Evolutionary conservation across 2,797 vertebrate species (phyloP), one percentile per base, ranked within the genome.

Genomic region (Melanotaenia trifasciata): DNA sequence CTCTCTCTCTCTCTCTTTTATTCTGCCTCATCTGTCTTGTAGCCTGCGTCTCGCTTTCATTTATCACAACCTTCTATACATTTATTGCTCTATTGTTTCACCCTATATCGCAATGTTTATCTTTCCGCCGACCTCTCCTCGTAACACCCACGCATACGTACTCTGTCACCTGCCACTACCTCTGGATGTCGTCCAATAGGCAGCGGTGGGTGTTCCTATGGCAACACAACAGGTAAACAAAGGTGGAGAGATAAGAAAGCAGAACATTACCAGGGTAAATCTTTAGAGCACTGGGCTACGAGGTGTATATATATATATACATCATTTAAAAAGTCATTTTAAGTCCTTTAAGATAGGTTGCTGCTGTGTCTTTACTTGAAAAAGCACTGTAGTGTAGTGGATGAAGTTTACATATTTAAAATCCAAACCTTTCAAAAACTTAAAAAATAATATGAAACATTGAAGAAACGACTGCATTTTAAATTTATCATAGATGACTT

Each of bases 181-280:
- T 84, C 71, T 58, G 3, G 54, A 22, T 54, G 68, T 54, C 58
- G 74, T 66, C 81, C 88, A 86, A 84, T 81, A 12, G 63, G 76
- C 50, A 3, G 50, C 71, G 71, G 76, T 58, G 75, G 54, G 70
- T 30, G 86, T 94, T 81, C 0, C 90, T 47, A 89, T 89, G 87
- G 91, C 64, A 90, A 95, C 92, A 88, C 78, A 94, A 94, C 93
- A 93, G 84, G 85, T 93, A 94, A 94, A 94, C 82, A 93, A 45
- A 83, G 80, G 76, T 58, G 70, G 61, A 63, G 91, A 89, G 87
- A 59, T 26, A 89, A 92, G 80, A 43, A n/a, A 72, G 13, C 57
- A 56, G 32, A 36, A 28, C 26, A 66, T 24, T 43, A 69, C 35
- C 5, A 47, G 40, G n/a, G 33, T 26, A 53, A 36, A 10, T 28